phyloP scores from a whole-genome alignment of 2,113 vertebrate species.

The Meleagris gallopavo region DNA sequence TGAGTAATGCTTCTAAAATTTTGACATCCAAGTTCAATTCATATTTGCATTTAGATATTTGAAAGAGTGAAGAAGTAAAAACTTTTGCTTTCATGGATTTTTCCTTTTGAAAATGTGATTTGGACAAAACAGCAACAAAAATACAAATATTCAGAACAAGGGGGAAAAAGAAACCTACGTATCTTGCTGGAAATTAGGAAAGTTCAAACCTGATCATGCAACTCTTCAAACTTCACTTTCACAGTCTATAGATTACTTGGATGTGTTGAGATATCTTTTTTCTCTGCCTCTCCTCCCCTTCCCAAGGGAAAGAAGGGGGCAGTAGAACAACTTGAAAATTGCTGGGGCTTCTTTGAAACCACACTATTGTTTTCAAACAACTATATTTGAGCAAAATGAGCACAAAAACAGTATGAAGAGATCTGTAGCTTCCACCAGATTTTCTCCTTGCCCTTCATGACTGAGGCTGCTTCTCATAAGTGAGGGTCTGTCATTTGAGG shows the following conservation, averaged over 20 bases:
- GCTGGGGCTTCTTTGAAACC: neutral
- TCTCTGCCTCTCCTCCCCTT: neutral
- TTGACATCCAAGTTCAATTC: neutral
- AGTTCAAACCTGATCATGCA: fast-evolving
- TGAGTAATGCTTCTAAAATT: neutral
- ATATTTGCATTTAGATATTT: neutral
- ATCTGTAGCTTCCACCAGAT: fast-evolving
- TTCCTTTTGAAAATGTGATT: neutral
- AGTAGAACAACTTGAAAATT: neutral
- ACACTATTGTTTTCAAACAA: neutral
- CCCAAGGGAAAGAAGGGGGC: neutral
- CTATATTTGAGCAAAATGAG: neutral
- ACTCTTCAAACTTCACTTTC: neutral
- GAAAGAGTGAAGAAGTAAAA: neutral
- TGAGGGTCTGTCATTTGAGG: neutral
- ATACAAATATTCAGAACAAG: neutral
- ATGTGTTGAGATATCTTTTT: neutral
- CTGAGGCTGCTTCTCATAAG: neutral
- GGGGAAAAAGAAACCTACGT: neutral
- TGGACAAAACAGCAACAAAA: neutral
- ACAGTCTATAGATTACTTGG: neutral
- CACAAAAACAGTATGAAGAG: neutral
- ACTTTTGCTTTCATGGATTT: neutral
- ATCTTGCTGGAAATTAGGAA: neutral
- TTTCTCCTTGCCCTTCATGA: neutral